Evolutionary conservation across 2,888 invertebrate genomes (phyloP), one percentile per base, ranked within the genome.

Genomic region (Epistrophe eligans): DNA sequence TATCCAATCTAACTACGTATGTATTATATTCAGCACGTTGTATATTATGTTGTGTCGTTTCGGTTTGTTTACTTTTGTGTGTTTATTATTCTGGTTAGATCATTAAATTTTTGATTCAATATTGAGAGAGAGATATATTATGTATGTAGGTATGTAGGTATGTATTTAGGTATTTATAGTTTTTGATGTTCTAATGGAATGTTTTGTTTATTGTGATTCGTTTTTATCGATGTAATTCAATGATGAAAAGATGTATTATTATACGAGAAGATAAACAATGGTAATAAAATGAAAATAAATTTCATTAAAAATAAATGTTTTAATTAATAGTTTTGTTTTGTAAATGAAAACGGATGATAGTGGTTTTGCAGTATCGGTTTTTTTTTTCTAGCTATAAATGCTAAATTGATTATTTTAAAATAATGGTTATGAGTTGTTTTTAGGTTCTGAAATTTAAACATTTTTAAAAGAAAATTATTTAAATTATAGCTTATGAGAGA

Each of bases 21-120:
- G n/a, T n/a, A n/a, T 55, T 17, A 19, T 38, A 70, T 40, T 60
- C 28, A 32, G 32, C 79, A 40, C n/a, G 67, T 9, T 55, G 7
- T 6, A 9, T 15, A n/a, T 24, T 9, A 17, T 55, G 17, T 58
- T 5, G 60, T 60, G 60, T 15, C 13, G 17, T 35, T 57, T 55
- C 17, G 71, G 50, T 77, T 79, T 80, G 84, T 84, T 80, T 85
- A 77, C 24, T 64, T 40, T 85, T 84, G 66, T 77, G 19, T 76
- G 87, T 87, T 87, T 87, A 87, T 87, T 87, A 74, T 87, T 87
- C 48, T 87, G 87, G 87, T 83, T 82, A 83, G 79, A 76, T 79
- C 87, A 70, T 85, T 67, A 85, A 85, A 77, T 66, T 71, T 62
- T 85, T 81, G 72, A 77, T 85, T 85, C 85, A 85, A 81, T 81